Evolutionary conservation across 2,797 vertebrate genomes (phyloP).

Genomic region (Cichlasoma orientale): DNA sequence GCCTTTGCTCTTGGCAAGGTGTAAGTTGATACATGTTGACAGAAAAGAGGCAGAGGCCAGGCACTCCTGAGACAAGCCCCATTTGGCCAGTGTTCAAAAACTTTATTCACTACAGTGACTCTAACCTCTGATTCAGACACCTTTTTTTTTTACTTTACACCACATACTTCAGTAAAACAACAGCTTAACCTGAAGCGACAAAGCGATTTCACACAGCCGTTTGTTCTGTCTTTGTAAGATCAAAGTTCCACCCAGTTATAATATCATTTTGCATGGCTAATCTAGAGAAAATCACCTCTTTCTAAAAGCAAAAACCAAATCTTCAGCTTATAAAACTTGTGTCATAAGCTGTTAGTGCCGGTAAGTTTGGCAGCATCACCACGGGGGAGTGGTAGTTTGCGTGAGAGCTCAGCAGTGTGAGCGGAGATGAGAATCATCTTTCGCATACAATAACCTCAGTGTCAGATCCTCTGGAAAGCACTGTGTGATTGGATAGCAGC

Average conservation of each 20-base stretch:
- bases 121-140: conserved; percentile 38
- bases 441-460: conserved; percentile 54
- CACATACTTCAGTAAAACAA: conserved; percentile 25
- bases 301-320: conserved; percentile 26
- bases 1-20: conserved; percentile 44
- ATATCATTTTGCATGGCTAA: conserved; percentile 33
- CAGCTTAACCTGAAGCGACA: conserved; percentile 35
- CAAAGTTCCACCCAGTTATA: conserved; percentile 32
- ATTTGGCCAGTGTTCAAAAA: conserved; percentile 42
- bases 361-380: conserved; percentile 52
- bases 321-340: conserved; percentile 35
- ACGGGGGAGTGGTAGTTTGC: conserved; percentile 45
- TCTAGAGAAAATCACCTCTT: conserved; percentile 33
- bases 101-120: conserved; percentile 43
- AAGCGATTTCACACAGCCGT: conserved; percentile 24
- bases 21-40: conserved; percentile 57
- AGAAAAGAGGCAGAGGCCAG: conserved; percentile 47
- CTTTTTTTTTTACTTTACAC: conserved; percentile 17
- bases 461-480: conserved; percentile 57
- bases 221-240: conserved; percentile 24
- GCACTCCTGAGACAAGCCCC: conserved; percentile 33
- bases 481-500: conserved; percentile 31
- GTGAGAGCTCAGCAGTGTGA: conserved; percentile 51
- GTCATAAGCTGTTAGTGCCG: conserved; percentile 58
- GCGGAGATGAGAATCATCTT: conserved; percentile 50